These are phyloP conservation scores for Bembecia ichneumoniformis DNA, from an alignment of 2,888 invertebrate species.

Conservation along the genomic window DNA sequence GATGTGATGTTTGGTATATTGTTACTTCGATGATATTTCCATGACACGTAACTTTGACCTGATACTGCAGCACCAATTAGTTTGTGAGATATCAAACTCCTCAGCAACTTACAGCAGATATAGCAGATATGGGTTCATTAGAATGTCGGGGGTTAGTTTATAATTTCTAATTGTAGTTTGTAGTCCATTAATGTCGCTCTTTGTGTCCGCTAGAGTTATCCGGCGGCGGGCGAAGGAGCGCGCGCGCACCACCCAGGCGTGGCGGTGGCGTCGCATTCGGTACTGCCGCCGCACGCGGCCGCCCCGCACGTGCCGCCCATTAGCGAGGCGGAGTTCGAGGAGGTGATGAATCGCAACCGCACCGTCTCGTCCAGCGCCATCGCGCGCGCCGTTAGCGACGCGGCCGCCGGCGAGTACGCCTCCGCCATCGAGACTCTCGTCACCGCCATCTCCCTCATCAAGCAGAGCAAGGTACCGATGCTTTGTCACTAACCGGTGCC, in stretches of 20 bases:
- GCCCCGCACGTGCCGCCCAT: slow-evolving; percentile 47
- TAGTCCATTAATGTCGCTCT: too few species aligned
- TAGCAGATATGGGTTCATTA: too few species aligned
- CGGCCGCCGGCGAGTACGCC: slow-evolving; percentile 96
- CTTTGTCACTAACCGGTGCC: too few species aligned
- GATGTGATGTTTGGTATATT: too few species aligned
- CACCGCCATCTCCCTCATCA: slow-evolving; percentile 98
- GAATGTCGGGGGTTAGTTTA: too few species aligned
- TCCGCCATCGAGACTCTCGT: slow-evolving; percentile 99
- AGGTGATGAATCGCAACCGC: slow-evolving; percentile 96
- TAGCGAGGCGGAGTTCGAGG: slow-evolving; percentile 97
- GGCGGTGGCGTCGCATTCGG: slow-evolving; percentile 13
- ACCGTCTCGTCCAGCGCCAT: slow-evolving; percentile 98
- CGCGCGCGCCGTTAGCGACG: slow-evolving; percentile 96
- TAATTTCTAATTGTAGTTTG: too few species aligned
- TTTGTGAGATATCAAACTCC: too few species aligned
- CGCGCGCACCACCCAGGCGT: slow-evolving; percentile 21
- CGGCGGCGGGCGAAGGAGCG: slow-evolving; percentile 24
- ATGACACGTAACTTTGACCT: too few species aligned
- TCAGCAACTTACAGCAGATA: too few species aligned
- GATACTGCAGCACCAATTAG: too few species aligned
- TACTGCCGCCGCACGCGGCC: slow-evolving; percentile 19
- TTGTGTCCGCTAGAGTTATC: slow-evolving; percentile 27
- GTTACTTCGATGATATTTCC: too few species aligned
- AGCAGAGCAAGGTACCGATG: slow-evolving; percentile 88